Evolutionary conservation across 2,113 vertebrate species (phyloP), one percentile per base, ranked within the genome.

Genomic region (Cololabis saira): DNA sequence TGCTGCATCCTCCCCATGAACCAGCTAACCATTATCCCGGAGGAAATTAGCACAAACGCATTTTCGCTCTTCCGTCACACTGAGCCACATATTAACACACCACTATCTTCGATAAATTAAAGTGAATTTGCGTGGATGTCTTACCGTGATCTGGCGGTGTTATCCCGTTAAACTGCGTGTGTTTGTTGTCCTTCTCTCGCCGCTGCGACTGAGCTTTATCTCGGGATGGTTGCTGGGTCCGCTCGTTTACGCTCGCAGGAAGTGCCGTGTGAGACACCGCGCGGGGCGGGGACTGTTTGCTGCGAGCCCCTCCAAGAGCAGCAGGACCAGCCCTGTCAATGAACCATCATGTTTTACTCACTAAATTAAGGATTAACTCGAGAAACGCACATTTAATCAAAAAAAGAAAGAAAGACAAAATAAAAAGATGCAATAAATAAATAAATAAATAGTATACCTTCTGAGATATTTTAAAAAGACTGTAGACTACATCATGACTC

Each of bases 211-310:
- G n/a, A 54, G 12, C 54, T 41, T 4, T 30, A 6, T 12, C 11
- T 27, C 33, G 0, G 77, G 37, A 9, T 59, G 59, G 63, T 30
- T 61, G 59, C n/a, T 0, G 16, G 68, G 72, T 50, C 71, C 45
- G 76, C 44, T 89, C 42, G 75, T 65, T 87, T 81, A 62, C 5
- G 0, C 13, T 10, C 10, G 54, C 57, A 12, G 2, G 16, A 5
- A 4, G 15, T 2, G 2, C 47, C 61, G 2, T 43, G 40, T 3
- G 7, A 6, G 15, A 55, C 18, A 15, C 4, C 3, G 30, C 8
- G 9, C 5, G 27, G 42, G 21, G 47, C 47, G 30, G 60, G 30
- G 14, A 50, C 14, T 10, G 1, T 19, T 49, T 49, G 17, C 10
- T 16, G 33, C 6, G 33, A 37, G 33, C 33, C 33, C 30, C 33